These are phyloP conservation scores for Lepidochrysops patricia DNA, from an alignment of 2,888 invertebrate species.

Conservation along the genomic window DNA sequence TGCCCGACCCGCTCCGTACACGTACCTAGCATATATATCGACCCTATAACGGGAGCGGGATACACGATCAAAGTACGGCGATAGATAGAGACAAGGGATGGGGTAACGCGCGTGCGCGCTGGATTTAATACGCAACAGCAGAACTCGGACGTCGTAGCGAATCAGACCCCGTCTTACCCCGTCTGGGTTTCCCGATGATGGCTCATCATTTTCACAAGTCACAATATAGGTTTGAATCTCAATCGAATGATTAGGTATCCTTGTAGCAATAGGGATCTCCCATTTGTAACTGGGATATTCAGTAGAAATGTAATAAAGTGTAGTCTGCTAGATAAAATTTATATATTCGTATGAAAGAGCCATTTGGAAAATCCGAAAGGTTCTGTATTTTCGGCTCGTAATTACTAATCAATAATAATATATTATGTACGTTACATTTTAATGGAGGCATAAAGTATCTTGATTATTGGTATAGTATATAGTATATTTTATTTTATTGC, in stretches of 20 bases:
- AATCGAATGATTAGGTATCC: constrained; percentile 6
- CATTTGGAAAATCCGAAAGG: no score
- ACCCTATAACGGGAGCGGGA: constrained; percentile 60
- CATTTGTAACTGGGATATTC: neutral
- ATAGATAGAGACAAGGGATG: constrained; percentile 40
- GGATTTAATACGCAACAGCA: constrained; percentile 49
- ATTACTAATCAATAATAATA: no score
- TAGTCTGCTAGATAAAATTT: no score
- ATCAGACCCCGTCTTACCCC: constrained; percentile 63
- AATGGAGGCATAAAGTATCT: no score
- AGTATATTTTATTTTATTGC: no score
- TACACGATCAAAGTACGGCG: constrained; percentile 27
- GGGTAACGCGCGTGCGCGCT: constrained; percentile 65
- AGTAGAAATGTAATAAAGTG: neutral
- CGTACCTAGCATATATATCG: constrained; percentile 73
- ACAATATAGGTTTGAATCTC: constrained; percentile 18
- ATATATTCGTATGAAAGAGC: neutral
- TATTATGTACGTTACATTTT: no score
- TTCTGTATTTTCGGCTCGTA: no score
- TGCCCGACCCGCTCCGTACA: constrained; percentile 51
- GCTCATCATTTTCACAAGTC: constrained; percentile 52
- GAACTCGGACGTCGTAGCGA: constrained; percentile 46
- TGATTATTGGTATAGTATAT: no score
- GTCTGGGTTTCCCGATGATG: constrained; percentile 68
- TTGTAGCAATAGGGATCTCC: neutral